Evolutionary conservation across 2,888 invertebrate species (phyloP), one percentile per base, ranked within the genome.

Genomic region (Odontocerum albicorne): DNA sequence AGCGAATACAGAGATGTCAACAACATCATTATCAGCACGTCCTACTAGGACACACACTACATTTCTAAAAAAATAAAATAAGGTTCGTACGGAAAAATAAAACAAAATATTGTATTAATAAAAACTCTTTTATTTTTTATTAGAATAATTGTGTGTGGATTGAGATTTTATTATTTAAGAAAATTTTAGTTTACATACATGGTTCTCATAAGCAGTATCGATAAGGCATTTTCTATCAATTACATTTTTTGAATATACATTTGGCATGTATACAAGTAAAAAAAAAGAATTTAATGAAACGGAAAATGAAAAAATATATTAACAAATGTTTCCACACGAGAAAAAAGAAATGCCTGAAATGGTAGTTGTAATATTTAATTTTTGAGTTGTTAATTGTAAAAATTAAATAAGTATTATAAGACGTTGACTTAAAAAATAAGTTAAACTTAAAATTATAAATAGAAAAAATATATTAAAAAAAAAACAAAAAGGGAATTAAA

Each of bases 371-470:
- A n/a, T n/a, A n/a, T n/a, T n/a, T n/a, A n/a, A n/a, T n/a, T n/a
- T n/a, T n/a, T n/a, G n/a, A n/a, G 10, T 27, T 27, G 27, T 27
- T 27, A 15, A 44, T 44, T 46, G 53, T 46, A 38, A 40, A 38
- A 45, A 32, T 44, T 44, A 51, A 38, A 52, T 45, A 40, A 45
- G 19, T 21, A 53, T 53, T 36, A 51, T 44, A 21, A 46, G 19
- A 46, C 19, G 36, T 17, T 53, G 43, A 36, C 49, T 54, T 61
- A 43, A 40, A 45, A 59, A 49, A 60, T 64, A 62, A 45, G 63
- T 63, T 63, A 62, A 58, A 36, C 40, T 60, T 52, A 63, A 38
- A 67, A 62, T 59, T 65, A 55, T 52, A 43, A 45, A 39, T 44
- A 52, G 15, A 44, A 45, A 40, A 53, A 47, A 53, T 33, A 47